These are phyloP conservation scores for Rhadinocentrus ornatus DNA, from an alignment of 2,797 vertebrate species.

Conservation along the genomic window DNA sequence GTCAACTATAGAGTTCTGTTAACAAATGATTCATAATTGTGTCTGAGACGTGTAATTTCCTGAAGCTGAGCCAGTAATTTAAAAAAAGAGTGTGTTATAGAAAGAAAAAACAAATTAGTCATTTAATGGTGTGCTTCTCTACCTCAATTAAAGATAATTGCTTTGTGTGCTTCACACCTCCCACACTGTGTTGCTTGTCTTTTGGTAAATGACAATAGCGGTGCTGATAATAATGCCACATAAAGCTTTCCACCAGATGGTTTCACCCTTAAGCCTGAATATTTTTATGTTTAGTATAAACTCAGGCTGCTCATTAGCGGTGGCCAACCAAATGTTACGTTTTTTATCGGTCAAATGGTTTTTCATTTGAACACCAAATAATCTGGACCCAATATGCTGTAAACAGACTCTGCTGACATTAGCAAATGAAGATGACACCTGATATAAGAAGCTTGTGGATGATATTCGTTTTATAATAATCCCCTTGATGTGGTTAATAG, in stretches of 20 bases:
- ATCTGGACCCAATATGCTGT: neutral
- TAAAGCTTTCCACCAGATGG: constrained; percentile 49
- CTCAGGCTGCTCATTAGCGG: constrained; percentile 59
- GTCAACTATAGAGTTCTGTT: constrained; percentile 7
- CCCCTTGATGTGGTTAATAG: neutral
- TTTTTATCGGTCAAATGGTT: constrained; percentile 31
- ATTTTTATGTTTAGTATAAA: constrained; percentile 32
- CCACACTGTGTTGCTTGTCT: constrained; percentile 63
- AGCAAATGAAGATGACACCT: constrained; percentile 1
- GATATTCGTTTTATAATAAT: neutral
- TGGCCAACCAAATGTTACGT: constrained; percentile 43
- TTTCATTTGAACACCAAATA: constrained; percentile 22
- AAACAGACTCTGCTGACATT: constrained; percentile 7
- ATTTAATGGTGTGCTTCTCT: constrained; percentile 67
- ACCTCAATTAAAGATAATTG: constrained; percentile 81
- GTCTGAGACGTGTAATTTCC: constrained; percentile 22
- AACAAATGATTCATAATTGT: constrained; percentile 17
- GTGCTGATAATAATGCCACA: constrained; percentile 48
- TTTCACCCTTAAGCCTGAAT: constrained; percentile 26
- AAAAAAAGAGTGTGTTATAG: constrained; percentile 23
- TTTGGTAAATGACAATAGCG: constrained; percentile 70
- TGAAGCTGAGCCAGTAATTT: constrained; percentile 55
- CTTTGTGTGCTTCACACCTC: constrained; percentile 71
- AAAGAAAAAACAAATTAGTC: constrained; percentile 54
- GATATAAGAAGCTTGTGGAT: constrained; percentile 8